Conservation (phyloP, 2,113 vertebrate genomes). For the Neodontobutis hainanensis region DNA sequence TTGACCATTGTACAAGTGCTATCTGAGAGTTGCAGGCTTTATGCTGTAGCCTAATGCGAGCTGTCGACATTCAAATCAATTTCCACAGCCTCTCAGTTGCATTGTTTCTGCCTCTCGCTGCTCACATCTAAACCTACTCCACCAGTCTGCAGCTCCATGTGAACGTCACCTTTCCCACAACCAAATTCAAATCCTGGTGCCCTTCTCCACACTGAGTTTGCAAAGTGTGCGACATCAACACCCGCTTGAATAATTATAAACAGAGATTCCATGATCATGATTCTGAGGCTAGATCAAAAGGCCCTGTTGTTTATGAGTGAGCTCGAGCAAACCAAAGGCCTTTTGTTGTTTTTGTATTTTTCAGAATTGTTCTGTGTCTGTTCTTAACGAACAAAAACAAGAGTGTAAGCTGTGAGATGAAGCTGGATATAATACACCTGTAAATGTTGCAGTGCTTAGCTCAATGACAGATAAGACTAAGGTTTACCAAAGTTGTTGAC, state of each 20-base stretch:
- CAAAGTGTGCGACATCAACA: conserved; percentile 37
- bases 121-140: conserved; percentile 39
- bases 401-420: too few species aligned
- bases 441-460: too few species aligned
- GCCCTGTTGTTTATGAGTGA: conserved; percentile 64
- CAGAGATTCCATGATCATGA: conserved; percentile 50
- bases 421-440: too few species aligned
- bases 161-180: conserved; percentile 28
- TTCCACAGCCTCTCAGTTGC: conserved; percentile 49
- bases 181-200: conserved; percentile 44
- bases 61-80: conserved; percentile 66
- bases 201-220: conserved; percentile 45
- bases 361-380: too few species aligned
- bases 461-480: too few species aligned
- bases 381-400: too few species aligned
- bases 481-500: too few species aligned
- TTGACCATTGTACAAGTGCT: conserved; percentile 32
- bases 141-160: conserved; percentile 16
- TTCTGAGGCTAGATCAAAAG: conserved; percentile 59
- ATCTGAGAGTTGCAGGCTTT: conserved; percentile 38
- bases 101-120: conserved; percentile 39
- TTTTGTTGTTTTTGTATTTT: too few species aligned
- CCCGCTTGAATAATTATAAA: conserved; percentile 72
- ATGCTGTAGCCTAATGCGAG: conserved; percentile 40
- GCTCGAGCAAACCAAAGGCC: conserved; percentile 33